These are phyloP conservation scores for Stramonita haemastoma DNA, from an alignment of 2,888 invertebrate genomes.

Conservation along the genomic window DNA sequence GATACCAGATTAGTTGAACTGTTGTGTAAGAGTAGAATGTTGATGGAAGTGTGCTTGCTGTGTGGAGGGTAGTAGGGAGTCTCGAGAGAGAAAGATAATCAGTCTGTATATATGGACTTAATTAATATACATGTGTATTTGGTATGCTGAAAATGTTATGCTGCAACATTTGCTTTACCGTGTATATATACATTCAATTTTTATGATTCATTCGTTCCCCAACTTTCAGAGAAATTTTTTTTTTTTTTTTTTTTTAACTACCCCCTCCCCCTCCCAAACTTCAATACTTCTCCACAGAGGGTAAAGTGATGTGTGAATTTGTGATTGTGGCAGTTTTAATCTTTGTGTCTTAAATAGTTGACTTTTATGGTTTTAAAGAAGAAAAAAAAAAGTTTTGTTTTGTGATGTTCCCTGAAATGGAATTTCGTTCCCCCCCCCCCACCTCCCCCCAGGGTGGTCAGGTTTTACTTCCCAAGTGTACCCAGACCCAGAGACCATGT, in stretches of 20 bases:
- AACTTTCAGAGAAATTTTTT: neutral
- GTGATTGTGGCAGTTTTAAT: neutral
- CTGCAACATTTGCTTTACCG: neutral
- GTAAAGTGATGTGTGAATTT: neutral
- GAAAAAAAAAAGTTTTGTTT: neutral
- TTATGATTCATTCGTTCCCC: too few species aligned
- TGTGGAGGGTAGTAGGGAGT: too few species aligned
- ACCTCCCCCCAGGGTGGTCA: too few species aligned
- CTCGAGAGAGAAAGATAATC: neutral
- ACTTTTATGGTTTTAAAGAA: neutral
- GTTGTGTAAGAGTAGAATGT: neutral
- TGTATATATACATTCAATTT: neutral
- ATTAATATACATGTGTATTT: neutral
- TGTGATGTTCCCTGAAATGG: slow-evolving; percentile 4
- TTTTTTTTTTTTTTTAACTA: neutral
- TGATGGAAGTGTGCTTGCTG: too few species aligned
- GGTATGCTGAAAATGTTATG: neutral
- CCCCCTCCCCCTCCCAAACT: too few species aligned
- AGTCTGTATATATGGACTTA: neutral
- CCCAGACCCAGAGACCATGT: too few species aligned
- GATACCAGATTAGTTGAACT: neutral
- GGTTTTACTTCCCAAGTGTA: too few species aligned
- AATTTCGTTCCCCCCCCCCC: neutral
- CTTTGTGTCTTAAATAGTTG: too few species aligned
- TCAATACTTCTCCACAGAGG: neutral